These are phyloP conservation scores for Trematomus bernacchii DNA, from an alignment of 2,797 vertebrate species.

Conservation along the genomic window DNA sequence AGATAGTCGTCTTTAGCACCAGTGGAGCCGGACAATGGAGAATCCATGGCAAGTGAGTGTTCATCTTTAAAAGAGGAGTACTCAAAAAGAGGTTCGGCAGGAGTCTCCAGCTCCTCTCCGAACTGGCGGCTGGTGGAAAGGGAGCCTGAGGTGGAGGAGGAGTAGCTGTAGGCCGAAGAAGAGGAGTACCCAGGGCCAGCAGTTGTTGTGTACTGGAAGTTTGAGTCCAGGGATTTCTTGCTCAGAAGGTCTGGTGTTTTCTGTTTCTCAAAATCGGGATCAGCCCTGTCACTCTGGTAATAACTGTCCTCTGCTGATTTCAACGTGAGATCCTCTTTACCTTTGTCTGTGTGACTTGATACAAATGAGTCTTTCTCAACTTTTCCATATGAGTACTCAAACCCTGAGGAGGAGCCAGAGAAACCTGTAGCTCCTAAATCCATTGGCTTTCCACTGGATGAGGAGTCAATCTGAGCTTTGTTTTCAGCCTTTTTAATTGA, in stretches of 20 bases:
- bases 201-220: conserved; percentile 85
- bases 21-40: conserved; percentile 75
- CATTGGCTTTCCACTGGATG: conserved; percentile 52
- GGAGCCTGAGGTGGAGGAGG: conserved; percentile 89
- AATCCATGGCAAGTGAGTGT: conserved; percentile 81
- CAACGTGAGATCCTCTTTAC: conserved; percentile 63
- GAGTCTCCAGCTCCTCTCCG: conserved; percentile 85
- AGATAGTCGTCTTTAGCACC: conserved; percentile 91
- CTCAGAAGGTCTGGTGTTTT: conserved; percentile 70
- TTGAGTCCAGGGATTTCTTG: conserved; percentile 82
- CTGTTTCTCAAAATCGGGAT: conserved; percentile 78
- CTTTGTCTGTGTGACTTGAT: conserved; percentile 60
- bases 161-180: conserved; percentile 88
- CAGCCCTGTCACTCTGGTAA: conserved; percentile 67
- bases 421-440: conserved; percentile 62
- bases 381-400: conserved; percentile 72
- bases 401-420: conserved; percentile 72
- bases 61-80: conserved; percentile 90
- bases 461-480: conserved; percentile 46
- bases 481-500: conserved; percentile 54
- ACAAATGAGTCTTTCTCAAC: conserved; percentile 69
- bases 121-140: conserved; percentile 89
- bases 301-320: conserved; percentile 76
- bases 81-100: conserved; percentile 84
- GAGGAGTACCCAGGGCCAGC: conserved; percentile 85